Evolutionary conservation across 2,888 invertebrate genomes (phyloP), one percentile per base, ranked within the genome.

Genomic region (Oxystoma pomonae): DNA sequence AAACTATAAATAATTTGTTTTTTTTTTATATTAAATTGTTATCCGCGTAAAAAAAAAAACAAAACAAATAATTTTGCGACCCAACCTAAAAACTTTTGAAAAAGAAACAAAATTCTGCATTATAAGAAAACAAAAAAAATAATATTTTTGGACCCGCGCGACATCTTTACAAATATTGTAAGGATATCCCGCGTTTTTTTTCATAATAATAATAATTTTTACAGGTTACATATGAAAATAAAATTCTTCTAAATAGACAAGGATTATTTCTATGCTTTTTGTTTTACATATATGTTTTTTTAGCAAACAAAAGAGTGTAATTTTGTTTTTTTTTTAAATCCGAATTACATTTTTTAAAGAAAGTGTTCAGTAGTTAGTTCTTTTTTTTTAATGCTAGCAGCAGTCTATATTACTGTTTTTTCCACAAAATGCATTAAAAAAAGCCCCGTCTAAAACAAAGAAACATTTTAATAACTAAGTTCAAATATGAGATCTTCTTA

Each of bases 401-500:
- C n/a, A n/a, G n/a, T n/a, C n/a, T n/a, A n/a, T n/a, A n/a, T n/a
- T n/a, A n/a, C n/a, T n/a, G n/a, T n/a, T n/a, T n/a, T n/a, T n/a
- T n/a, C n/a, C n/a, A 35, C 3, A 35, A 35, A 35, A 35, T 35
- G 35, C 35, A 74, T 68, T 73, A 78, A 78, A 78, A 77, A 76
- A 78, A 79, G 78, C 75, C 77, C 76, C 75, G 76, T 78, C 75
- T 74, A 76, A 75, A 76, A 71, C 76, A 77, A 76, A 75, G 74
- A 73, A 73, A 69, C 65, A 68, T 70, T 69, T 74, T 70, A 70
- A 77, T 73, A 78, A 78, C 77, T 78, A 78, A 77, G 74, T 78
- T 77, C 77, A 77, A 67, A 75, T 79, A 80, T 81, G 81, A 80
- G 80, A 81, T 81, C 80, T 80, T 35, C 78, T 78, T 80, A 79